Evolutionary conservation across 2,888 invertebrate genomes (phyloP), one percentile per base, ranked within the genome.

Genomic region (Orthosia cruda): DNA sequence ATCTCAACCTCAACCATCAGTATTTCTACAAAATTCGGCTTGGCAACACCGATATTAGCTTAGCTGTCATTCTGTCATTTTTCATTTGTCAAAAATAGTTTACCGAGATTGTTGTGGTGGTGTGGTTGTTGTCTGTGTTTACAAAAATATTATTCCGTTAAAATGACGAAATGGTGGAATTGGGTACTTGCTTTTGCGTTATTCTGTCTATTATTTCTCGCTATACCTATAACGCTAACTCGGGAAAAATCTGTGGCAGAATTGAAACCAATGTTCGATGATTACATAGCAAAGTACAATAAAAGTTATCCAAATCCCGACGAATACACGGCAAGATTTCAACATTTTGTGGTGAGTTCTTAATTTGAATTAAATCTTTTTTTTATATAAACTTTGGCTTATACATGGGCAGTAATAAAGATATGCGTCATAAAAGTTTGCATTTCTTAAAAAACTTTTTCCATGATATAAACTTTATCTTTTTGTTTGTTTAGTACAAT

Each of bases 271-370:
- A 90, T 95, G 87, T 97, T 97, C 83, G 92, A 96, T 66, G 92
- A 95, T 40, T 97, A 97, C 83, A 92, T 97, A 18, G 82, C 92
- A 85, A 94, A 96, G 88, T 97, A 95, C 85, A 97, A 97, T 88
- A 97, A 97, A 95, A 94, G 93, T 85, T 97, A 97, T 87, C 92
- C 91, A 87, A 93, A 93, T 72, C 92, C 95, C 0, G 92, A 91
- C 5, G 97, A 97, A 89, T 97, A 97, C 85, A 89, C 92, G 61
- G 91, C 92, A 11, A 94, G 97, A 87, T 96, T 97, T 80, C 90
- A 95, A 75, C 95, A 96, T 85, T 97, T 97, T 89, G 93, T 97
- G 93, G 97, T 97, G 92, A 93, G 94, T 91, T 69, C 58, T 3
- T 13, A 58, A 20, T 58, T 64, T 32, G 1, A 50, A 40, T 26